A percentile compares a stretch with the other conserved stretches of the same genome.
These are phyloP conservation scores for Cladopsammia gracilis DNA, from an alignment of 64 coral and sea anemone genomes.

Conservation along the genomic window DNA sequence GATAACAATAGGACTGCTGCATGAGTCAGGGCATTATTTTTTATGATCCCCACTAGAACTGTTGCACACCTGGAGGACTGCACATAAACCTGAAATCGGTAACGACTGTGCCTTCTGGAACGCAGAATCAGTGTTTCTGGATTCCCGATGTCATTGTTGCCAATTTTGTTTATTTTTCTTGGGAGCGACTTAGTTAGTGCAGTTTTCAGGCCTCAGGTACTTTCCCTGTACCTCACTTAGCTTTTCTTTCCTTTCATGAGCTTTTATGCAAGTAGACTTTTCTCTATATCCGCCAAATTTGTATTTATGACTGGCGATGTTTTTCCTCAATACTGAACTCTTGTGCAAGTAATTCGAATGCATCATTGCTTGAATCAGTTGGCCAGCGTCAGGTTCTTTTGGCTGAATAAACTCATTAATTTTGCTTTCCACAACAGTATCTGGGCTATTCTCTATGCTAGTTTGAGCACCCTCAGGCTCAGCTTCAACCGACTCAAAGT, in stretches of 20 bases:
- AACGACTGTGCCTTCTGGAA: conserved; percentile 31
- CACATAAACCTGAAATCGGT: conserved; percentile 15
- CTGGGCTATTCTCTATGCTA: too few species aligned
- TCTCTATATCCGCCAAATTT: not conserved
- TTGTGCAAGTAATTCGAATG: conserved; percentile 7
- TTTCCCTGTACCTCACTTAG: too few species aligned
- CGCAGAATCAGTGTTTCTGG: not conserved
- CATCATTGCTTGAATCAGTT: not conserved
- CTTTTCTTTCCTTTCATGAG: conserved; percentile 5
- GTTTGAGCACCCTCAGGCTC: too few species aligned
- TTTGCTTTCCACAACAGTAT: too few species aligned
- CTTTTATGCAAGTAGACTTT: too few species aligned
- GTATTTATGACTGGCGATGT: not conserved
- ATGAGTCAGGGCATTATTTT: too few species aligned
- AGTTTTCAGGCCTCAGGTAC: conserved; percentile 28
- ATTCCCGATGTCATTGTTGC: not conserved
- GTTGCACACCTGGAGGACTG: too few species aligned
- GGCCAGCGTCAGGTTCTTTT: too few species aligned
- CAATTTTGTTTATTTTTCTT: too few species aligned
- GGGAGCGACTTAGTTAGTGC: not conserved
- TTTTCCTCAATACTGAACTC: not conserved
- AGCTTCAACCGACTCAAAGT: not conserved
- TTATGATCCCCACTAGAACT: too few species aligned
- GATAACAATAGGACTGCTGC: too few species aligned
- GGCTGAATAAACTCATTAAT: too few species aligned